Conservation (phyloP, 2,888 invertebrate species). For the Brachyptera putata region DNA sequence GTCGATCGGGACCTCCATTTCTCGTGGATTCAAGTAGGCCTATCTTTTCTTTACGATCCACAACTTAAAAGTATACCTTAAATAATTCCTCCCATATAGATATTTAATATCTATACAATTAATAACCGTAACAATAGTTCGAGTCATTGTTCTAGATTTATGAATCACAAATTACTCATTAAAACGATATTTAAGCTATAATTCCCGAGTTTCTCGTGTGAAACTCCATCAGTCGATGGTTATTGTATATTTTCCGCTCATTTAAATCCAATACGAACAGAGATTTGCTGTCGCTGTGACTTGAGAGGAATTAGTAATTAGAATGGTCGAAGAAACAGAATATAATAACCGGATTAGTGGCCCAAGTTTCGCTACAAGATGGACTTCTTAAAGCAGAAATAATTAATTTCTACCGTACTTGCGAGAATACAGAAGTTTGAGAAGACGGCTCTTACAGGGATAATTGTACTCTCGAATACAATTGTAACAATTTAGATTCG, state of each 20-base stretch:
- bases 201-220: conserved; percentile 5
- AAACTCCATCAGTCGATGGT: background rate
- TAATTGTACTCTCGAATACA: too few species aligned
- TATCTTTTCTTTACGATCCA: background rate
- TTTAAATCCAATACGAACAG: conserved; percentile 17
- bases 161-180: background rate
- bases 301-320: background rate
- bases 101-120: background rate
- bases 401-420: conserved; percentile 11
- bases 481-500: too few species aligned
- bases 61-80: too few species aligned
- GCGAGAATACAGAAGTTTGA: conserved; percentile 17
- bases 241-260: background rate
- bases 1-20: too few species aligned
- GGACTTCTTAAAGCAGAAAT: conserved; percentile 15
- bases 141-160: background rate
- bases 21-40: too few species aligned
- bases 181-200: background rate
- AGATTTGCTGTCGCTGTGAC: conserved; percentile 1
- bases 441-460: too few species aligned
- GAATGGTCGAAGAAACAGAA: background rate
- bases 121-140: background rate
- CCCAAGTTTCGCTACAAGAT: conserved; percentile 15
- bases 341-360: background rate
- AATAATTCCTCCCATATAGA: too few species aligned